Evolutionary conservation across 1,140 invertebrate genomes (phyloP), one percentile per base, ranked within the genome.

Genomic region (Eriocheir sinensis): DNA sequence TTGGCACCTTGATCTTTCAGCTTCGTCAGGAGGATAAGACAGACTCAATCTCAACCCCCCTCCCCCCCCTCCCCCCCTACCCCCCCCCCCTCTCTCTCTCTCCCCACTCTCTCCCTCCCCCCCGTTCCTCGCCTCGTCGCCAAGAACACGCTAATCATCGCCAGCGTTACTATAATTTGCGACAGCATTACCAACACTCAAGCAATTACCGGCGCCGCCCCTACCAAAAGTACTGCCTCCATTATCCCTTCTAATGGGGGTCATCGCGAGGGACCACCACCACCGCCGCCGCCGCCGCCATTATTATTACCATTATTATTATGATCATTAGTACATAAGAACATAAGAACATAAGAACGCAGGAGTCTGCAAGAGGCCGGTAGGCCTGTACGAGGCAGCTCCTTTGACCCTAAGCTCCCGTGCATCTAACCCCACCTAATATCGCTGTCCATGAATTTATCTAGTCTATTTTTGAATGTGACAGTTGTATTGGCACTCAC

Each of bases 141-240:
- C 38, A 88, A 88, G 41, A 41, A 6, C 38, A 88, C 0, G 17
- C 41, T 88, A 41, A 41, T 44, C 30, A 90, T 53, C 89, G 72
- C 53, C 48, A 90, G 17, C 89, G 30, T 90, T 44, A 90, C 53
- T 72, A 90, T 60, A 30, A 60, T 21, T 53, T 30, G 44, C 89
- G 27, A 3, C 30, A 60, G 44, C 30, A 21, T 44, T 27, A 90
- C n/a, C 32, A 38, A 44, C 44, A 38, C 44, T 17, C 88, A 89
- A 38, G 48, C 17, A 38, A 53, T 41, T 15, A 89, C 38, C 88
- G 17, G 6, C 38, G 2, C 36, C 38, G 6, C 38, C n/a, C 36
- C 41, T 15, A 41, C n/a, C 89, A 91, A 41, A 27, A 91, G 32
- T 38, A 90, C 89, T 27, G 40, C 72, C 36, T 79, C 30, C 32